phyloP scores from a whole-genome alignment of 2,888 invertebrate genomes.

The Agrilus cyanescens region DNA sequence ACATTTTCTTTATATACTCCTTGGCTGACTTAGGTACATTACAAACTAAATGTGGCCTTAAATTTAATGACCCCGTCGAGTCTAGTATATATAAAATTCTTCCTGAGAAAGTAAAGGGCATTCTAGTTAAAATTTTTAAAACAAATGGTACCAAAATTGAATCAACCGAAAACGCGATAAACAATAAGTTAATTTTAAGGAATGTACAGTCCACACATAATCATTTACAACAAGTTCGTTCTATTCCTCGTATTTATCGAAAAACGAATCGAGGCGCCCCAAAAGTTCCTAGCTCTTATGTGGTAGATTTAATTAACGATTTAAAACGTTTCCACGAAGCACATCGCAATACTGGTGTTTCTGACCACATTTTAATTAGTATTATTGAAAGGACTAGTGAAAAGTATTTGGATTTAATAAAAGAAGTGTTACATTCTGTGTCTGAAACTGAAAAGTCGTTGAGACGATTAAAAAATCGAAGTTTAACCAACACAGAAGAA shows the following conservation, averaged over 20 bases:
- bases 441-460: constrained; percentile 93
- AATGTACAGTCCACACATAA: no score
- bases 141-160: constrained; percentile 14
- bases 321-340: neutral
- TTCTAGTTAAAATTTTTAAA: constrained; percentile 21
- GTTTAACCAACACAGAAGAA: constrained; percentile 25
- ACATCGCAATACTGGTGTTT: neutral
- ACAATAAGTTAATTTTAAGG: no score
- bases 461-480: constrained; percentile 60
- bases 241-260: constrained; percentile 85
- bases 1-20: constrained; percentile 24
- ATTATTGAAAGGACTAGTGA: no score
- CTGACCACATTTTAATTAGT: no score
- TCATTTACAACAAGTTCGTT: constrained; percentile 71
- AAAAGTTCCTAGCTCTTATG: constrained; percentile 67
- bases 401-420: constrained; percentile 57
- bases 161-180: no score
- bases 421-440: constrained; percentile 84
- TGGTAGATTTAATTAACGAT: constrained; percentile 19
- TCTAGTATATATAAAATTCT: constrained; percentile 23
- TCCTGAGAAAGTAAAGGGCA: constrained; percentile 18
- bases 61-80: neutral
- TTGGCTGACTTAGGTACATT: constrained; percentile 23
- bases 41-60: constrained; percentile 16
- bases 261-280: constrained; percentile 85